Conservation (phyloP, 2,113 vertebrate species). For the Haemorhous mexicanus region DNA sequence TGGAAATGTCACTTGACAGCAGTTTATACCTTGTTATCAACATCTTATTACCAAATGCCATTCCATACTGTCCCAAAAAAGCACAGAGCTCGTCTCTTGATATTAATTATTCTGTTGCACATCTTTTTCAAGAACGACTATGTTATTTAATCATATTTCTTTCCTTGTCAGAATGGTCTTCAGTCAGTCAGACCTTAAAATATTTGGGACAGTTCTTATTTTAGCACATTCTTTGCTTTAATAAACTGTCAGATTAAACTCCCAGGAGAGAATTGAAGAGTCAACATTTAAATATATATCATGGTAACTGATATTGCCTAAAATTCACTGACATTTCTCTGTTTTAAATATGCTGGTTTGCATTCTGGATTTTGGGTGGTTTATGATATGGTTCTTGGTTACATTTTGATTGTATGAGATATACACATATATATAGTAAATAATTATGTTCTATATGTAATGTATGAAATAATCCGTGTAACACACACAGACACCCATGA, state of each 20-base stretch:
- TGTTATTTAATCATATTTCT: neutral
- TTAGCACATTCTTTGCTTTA: neutral
- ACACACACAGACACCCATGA: neutral
- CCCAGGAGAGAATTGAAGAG: neutral
- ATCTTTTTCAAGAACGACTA: neutral
- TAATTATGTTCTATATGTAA: neutral
- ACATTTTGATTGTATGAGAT: neutral
- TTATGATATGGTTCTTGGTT: neutral
- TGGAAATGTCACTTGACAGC: slow-evolving; percentile 4
- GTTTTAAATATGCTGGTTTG: neutral
- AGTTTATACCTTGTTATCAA: neutral
- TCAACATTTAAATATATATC: neutral
- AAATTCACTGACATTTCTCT: neutral
- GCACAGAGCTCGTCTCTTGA: neutral
- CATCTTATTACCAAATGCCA: neutral
- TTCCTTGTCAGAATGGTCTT: neutral
- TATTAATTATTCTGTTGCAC: neutral
- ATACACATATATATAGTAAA: neutral
- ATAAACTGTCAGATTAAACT: neutral
- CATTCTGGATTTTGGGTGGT: neutral
- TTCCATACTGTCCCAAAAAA: neutral
- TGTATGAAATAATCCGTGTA: neutral
- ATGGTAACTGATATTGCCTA: neutral
- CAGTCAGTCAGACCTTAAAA: neutral
- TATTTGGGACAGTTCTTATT: neutral